Evolutionary conservation across 2,113 vertebrate genomes (phyloP).

Genomic region (Rhynchomys soricoides): DNA sequence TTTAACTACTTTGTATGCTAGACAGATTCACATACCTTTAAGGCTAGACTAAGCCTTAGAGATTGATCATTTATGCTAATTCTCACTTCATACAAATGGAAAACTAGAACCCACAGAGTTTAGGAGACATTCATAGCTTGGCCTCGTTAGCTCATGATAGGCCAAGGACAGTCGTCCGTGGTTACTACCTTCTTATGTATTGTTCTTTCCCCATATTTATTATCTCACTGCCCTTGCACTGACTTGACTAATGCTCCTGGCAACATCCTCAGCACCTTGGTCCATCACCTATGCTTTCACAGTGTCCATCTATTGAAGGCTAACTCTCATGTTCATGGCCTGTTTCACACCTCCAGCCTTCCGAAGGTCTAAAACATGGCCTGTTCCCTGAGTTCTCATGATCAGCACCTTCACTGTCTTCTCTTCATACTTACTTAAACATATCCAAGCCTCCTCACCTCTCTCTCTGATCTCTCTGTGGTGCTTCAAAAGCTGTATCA

Average conservation of each 20-base stretch:
- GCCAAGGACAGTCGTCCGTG: neutral
- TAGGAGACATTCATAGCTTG: neutral
- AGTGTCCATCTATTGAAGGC: neutral
- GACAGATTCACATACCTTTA: neutral
- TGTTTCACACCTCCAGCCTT: neutral
- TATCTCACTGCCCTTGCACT: neutral
- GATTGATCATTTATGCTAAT: neutral
- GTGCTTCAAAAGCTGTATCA: neutral
- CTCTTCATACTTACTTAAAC: neutral
- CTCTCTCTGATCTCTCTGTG: neutral
- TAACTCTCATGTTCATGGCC: neutral
- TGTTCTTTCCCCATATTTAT: neutral
- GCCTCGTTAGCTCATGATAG: neutral
- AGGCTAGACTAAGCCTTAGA: neutral
- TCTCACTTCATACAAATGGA: slow-evolving; percentile 25
- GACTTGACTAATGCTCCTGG: neutral
- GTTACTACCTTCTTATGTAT: neutral
- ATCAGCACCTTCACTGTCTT: neutral
- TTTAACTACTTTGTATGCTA: neutral
- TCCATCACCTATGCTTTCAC: accelerated
- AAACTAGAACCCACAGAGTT: neutral
- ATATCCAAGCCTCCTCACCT: neutral
- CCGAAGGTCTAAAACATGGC: neutral
- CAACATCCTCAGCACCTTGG: neutral
- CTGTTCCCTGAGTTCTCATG: neutral